Evolutionary conservation across 2,888 invertebrate genomes (phyloP), one percentile per base, ranked within the genome.

Genomic region (Drosophila mettleri): DNA sequence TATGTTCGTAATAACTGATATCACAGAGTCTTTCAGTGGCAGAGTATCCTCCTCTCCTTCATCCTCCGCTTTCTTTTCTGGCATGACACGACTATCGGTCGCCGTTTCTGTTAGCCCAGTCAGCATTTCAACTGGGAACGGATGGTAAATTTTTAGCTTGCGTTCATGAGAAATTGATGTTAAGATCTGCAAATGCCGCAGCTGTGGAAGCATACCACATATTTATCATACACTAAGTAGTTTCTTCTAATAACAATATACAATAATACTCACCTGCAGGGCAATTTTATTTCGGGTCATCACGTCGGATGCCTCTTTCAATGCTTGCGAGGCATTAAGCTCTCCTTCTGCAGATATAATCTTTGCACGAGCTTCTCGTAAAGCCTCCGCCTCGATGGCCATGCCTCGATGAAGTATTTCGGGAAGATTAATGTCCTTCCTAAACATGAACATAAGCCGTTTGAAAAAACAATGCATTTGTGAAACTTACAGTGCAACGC

Each of bases 401-500:
- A 90, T 69, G 5, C 89, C 75, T 14, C 89, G 70, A 49, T 90
- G 88, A 38, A 90, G 54, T 1, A 69, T 67, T 2, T 69, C 36
- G 0, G 90, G 90, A 3, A 90, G 62, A 9, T 69, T 75, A 4
- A 90, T 89, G 29, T 90, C 88, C 64, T 90, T 90, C 0, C 90
- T 90, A 18, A 1, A 58, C 4, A 9, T 12, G 0, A 3, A 12
- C 2, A 24, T 20, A 1, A 10, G 1, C 1, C 2, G 8, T 1
- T 5, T 1, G 2, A 14, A 16, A 0, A 1, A 8, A 9, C 3
- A 14, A 41, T 0, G 0, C 5, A 0, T 31, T 2, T 8, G 8
- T 6, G 4, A 8, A n/a, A 6, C 52, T 29, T 29, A 38, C 36
- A 52, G 14, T 38, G 98, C 98, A 18, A 98, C 98, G 74, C 98